A percentile compares a stretch with the other conserved stretches of the same genome.
Conservation (phyloP, 2,888 invertebrate species). For the Lingula anatina region DNA sequence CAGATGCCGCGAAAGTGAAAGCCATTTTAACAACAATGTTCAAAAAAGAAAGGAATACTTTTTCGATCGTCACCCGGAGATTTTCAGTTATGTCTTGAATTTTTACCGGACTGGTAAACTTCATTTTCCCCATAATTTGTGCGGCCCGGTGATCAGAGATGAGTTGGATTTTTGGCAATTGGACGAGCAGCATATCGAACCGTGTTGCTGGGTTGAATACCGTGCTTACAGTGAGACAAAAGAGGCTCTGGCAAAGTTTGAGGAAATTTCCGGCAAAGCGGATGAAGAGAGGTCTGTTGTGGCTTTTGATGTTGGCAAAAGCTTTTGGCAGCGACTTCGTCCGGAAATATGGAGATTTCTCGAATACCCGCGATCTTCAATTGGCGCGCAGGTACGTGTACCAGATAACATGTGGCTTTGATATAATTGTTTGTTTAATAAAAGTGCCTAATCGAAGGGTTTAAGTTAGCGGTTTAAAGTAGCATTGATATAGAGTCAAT, state of each 20-base stretch:
- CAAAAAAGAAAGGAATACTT: too few relatives aligned
- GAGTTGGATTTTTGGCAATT: slow-evolving; percentile 49
- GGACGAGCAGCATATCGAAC: slow-evolving; percentile 46
- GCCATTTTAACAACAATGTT: too few relatives aligned
- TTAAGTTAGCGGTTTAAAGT: too few relatives aligned
- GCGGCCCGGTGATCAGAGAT: too few relatives aligned
- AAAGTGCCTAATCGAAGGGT: too few relatives aligned
- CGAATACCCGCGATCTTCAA: slow-evolving; percentile 41
- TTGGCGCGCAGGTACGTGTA: slow-evolving; percentile 32
- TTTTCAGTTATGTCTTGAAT: too few relatives aligned
- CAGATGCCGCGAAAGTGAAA: too few relatives aligned
- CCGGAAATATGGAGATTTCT: slow-evolving; percentile 39
- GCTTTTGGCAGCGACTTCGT: slow-evolving; percentile 23
- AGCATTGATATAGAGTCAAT: too few relatives aligned
- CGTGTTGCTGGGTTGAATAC: slow-evolving; percentile 50
- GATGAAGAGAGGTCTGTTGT: slow-evolving; percentile 21
- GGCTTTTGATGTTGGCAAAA: slow-evolving; percentile 26
- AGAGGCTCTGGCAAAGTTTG: slow-evolving; percentile 43
- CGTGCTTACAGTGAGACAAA: slow-evolving; percentile 46
- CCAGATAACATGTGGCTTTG: neutral
- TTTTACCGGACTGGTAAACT: too few relatives aligned
- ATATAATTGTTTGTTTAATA: too few relatives aligned
- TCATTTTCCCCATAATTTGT: too few relatives aligned
- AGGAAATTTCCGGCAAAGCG: slow-evolving; percentile 44
- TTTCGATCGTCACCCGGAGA: too few relatives aligned